Conservation (phyloP, 1,140 invertebrate species). For the Maconellicoccus hirsutus region DNA sequence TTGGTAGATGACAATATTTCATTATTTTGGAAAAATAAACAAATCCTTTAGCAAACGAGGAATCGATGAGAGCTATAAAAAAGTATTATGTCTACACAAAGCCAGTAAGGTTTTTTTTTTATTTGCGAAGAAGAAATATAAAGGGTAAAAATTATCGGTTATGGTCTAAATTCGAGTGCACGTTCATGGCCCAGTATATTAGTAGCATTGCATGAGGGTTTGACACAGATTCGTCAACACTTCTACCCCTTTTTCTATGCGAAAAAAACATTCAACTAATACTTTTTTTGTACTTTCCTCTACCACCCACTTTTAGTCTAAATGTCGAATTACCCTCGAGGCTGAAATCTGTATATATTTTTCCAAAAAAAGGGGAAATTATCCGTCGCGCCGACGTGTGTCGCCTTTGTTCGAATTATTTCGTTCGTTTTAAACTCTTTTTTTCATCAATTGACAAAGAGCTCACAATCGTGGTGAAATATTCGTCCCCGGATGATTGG, state of each 20-base stretch:
- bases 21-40: neutral
- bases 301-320: conserved; percentile 19
- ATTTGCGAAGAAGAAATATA: neutral
- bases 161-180: neutral
- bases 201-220: neutral
- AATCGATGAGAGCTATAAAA: conserved; percentile 13
- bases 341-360: neutral
- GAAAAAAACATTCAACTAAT: conserved; percentile 19
- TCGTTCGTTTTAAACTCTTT: conserved; percentile 14
- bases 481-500: neutral
- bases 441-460: conserved; percentile 16
- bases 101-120: neutral
- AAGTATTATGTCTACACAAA: conserved; percentile 10
- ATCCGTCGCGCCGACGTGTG: neutral
- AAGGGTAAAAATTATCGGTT: conserved; percentile 21
- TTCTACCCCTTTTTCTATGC: neutral
- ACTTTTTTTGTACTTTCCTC: conserved; percentile 11
- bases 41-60: neutral
- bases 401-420: conserved; percentile 1
- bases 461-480: conserved; percentile 2
- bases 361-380: conserved; percentile 20
- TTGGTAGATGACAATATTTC: too few relatives aligned
- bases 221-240: conserved; percentile 21
- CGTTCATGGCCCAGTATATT: neutral
- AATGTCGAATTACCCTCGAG: conserved; percentile 13